Evolutionary conservation across 2,888 invertebrate genomes (phyloP).

Genomic region (Agrotis puta): DNA sequence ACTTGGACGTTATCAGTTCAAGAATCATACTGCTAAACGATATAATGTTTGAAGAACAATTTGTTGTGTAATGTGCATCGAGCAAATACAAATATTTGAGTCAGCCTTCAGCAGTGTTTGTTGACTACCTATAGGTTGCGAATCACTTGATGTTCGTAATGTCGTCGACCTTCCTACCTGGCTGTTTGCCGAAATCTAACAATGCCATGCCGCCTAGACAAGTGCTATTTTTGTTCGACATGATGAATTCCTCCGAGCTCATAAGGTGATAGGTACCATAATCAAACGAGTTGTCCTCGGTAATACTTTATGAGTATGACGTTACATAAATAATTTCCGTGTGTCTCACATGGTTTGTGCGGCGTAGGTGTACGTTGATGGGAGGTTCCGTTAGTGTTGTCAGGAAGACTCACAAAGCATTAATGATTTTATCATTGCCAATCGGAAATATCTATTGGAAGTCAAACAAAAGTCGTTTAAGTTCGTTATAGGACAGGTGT

Average conservation of each 20-base stretch:
- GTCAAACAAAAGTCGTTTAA: conserved; percentile 22
- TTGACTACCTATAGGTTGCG: conserved; percentile 36
- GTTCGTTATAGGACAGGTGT: conserved; percentile 3
- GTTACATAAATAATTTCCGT: conserved; percentile 72
- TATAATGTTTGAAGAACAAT: conserved; percentile 30
- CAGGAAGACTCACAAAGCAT: conserved; percentile 31
- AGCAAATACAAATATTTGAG: conserved; percentile 43
- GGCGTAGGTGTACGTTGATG: conserved; percentile 70
- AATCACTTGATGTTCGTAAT: conserved; percentile 61
- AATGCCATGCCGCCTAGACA: conserved; percentile 67
- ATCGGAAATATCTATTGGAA: conserved; percentile 26
- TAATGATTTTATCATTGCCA: conserved; percentile 38
- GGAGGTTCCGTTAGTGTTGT: conserved; percentile 44
- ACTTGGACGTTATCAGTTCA: conserved; percentile 27
- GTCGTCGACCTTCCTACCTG: conserved; percentile 74
- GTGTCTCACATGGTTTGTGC: conserved; percentile 70
- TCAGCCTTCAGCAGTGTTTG: conserved; percentile 45
- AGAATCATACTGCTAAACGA: conserved; percentile 26
- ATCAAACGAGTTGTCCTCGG: conserved; percentile 57
- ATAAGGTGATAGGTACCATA: conserved; percentile 25
- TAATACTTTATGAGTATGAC: conserved; percentile 45
- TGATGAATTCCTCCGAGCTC: conserved; percentile 61
- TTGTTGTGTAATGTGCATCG: conserved; percentile 22
- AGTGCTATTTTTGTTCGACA: conserved; percentile 64
- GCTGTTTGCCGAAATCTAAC: conserved; percentile 69